Percentiles rank a stretch among this genome's conserved stretches.
These are phyloP conservation scores for Orgyia antiqua DNA, from an alignment of 2,888 invertebrate species.

Conservation along the genomic window DNA sequence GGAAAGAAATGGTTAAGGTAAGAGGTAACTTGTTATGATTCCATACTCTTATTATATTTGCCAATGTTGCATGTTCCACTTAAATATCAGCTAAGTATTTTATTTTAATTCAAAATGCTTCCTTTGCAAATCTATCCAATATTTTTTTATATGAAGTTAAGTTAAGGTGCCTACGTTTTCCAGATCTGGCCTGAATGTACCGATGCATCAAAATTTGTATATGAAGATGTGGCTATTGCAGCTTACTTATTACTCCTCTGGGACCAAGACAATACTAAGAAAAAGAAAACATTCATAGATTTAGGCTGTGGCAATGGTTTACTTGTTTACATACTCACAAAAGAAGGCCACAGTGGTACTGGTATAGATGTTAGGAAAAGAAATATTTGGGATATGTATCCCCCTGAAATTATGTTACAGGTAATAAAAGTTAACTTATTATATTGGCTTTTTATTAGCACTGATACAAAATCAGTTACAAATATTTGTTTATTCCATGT, in stretches of 20 bases:
- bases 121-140: too few species aligned
- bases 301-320: conserved; percentile 99
- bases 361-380: conserved; percentile 92
- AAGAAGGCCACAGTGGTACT: conserved; percentile 89
- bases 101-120: too few species aligned
- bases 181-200: conserved; percentile 95
- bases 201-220: conserved; percentile 95
- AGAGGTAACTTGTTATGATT: not conserved
- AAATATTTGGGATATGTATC: conserved; percentile 92
- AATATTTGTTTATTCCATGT: not conserved
- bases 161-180: too few species aligned
- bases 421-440: conserved; percentile 45
- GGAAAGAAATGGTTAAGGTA: conserved; percentile 82
- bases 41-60: too few species aligned
- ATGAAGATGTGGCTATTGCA: conserved; percentile 97
- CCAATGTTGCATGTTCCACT: too few species aligned
- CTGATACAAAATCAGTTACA: not conserved
- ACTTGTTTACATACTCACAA: conserved; percentile 89
- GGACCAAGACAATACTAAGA: conserved; percentile 75
- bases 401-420: conserved; percentile 80
- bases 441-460: not conserved
- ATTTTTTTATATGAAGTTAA: too few species aligned
- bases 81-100: too few species aligned
- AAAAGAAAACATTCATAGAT: conserved; percentile 87
- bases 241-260: conserved; percentile 90